phyloP scores from a whole-genome alignment of 2,113 vertebrate species.

The Phrynosoma platyrhinos region DNA sequence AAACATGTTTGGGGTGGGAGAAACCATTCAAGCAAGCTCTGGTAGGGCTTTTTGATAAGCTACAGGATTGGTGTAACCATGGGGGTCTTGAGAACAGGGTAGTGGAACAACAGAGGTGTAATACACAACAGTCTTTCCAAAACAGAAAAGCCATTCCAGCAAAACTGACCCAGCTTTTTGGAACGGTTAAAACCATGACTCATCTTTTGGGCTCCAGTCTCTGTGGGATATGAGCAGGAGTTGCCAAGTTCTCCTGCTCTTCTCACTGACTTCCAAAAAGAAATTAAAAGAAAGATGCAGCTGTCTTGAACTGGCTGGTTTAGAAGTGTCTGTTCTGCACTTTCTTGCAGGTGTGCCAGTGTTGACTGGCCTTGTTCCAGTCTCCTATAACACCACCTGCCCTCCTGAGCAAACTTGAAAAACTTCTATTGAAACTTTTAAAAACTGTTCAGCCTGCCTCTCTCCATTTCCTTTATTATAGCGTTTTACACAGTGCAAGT shows the following conservation, averaged over 20 bases:
- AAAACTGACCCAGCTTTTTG: background rate
- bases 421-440: background rate
- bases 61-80: background rate
- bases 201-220: background rate
- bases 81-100: background rate
- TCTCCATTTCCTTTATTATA: slow-evolving; percentile 15
- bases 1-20: background rate
- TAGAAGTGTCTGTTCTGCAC: slow-evolving; percentile 38
- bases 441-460: slow-evolving; percentile 24
- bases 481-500: slow-evolving; percentile 20
- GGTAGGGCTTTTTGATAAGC: background rate
- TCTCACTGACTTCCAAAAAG: background rate
- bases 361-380: slow-evolving; percentile 41
- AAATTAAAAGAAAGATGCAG: slow-evolving; percentile 26
- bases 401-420: slow-evolving; percentile 39
- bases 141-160: background rate
- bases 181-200: background rate
- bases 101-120: background rate
- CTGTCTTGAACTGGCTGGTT: slow-evolving; percentile 28
- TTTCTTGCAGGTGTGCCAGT: slow-evolving; percentile 20
- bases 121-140: background rate
- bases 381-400: slow-evolving; percentile 20
- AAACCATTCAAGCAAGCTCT: background rate
- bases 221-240: background rate
- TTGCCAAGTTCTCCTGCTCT: background rate